Evolutionary conservation across 2,797 vertebrate species (phyloP), one percentile per base, ranked within the genome.

Genomic region (Pygocentrus nattereri): DNA sequence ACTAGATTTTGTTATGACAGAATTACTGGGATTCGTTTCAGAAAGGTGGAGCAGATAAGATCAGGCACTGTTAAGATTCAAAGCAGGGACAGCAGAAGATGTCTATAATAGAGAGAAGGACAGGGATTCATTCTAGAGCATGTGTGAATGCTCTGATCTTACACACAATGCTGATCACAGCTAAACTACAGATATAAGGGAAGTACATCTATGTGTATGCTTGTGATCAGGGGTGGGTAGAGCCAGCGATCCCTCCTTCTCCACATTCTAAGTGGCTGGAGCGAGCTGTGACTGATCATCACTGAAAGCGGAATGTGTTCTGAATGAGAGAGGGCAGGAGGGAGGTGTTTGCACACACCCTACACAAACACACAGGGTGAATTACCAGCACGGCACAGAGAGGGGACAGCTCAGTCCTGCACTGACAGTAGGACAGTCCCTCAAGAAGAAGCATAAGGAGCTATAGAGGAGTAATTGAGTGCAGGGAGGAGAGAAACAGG

Each of bases 211-310:
- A 54, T 74, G 70, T 74, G 54, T 74, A 74, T 73, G 61, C 64
- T 23, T 59, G 59, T 61, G 27, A 76, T 72, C 47, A 77, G 67
- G 8, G n/a, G 61, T 25, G 67, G 77, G 65, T 31, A 79, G 65
- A 67, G 30, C 72, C 76, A 67, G 62, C 80, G 78, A 76, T 68
- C 78, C 82, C 85, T 89, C 84, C 78, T 87, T 86, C 56, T 79
- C 74, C 68, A 75, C 80, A 83, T 78, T 88, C 76, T 74, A 64
- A 84, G 68, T 81, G 86, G 84, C 72, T 71, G 72, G 79, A 85
- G 74, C 44, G 49, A 84, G 76, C 80, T 49, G 83, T 84, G 86
- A 89, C 79, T 50, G 85, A 89, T 90, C 85, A 41, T 88, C 76
- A 2, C 84, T 74, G 79, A 81, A 87, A 79, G 80, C 79, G 84